Evolutionary conservation across 2,113 vertebrate species (phyloP).

Genomic region (Phaethon lepturus): DNA sequence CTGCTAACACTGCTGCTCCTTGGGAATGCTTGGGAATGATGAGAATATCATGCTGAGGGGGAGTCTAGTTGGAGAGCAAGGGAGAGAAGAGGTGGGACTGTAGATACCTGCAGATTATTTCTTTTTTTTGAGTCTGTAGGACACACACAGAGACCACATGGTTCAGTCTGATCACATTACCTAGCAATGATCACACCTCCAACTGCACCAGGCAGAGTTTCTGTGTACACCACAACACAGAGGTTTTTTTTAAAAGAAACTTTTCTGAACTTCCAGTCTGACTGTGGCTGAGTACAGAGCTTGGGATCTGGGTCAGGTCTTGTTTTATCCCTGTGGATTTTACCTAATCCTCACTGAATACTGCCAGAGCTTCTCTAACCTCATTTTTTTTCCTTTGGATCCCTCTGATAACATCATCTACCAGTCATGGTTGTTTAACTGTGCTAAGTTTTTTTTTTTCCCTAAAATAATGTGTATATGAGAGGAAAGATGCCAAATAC

Average conservation of each 20-base stretch:
- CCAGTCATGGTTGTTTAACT: constrained; percentile 1
- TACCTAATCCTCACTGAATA: constrained; percentile 29
- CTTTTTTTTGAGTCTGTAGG: not conserved
- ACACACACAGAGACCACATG: not conserved
- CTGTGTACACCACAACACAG: not conserved
- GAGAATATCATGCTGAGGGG: not conserved
- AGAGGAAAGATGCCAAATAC: constrained; percentile 5
- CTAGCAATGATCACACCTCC: not conserved
- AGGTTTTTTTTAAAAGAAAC: not conserved
- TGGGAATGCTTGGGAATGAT: not conserved
- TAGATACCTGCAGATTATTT: not conserved
- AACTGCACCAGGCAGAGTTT: not conserved
- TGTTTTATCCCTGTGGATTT: constrained; percentile 50
- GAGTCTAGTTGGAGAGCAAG: not conserved
- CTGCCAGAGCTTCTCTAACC: constrained; percentile 30
- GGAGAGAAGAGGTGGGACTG: not conserved
- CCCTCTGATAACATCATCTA: constrained; percentile 23
- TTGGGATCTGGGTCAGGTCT: constrained; percentile 1
- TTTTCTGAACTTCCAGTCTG: not conserved
- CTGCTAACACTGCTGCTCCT: not conserved
- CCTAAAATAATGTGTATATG: not conserved
- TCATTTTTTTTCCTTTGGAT: constrained; percentile 31
- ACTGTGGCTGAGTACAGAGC: not conserved
- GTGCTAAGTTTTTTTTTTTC: not conserved
- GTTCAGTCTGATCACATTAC: not conserved